phyloP scores from a whole-genome alignment of 2,113 vertebrate genomes.

The Pseudopodoces humilis region DNA sequence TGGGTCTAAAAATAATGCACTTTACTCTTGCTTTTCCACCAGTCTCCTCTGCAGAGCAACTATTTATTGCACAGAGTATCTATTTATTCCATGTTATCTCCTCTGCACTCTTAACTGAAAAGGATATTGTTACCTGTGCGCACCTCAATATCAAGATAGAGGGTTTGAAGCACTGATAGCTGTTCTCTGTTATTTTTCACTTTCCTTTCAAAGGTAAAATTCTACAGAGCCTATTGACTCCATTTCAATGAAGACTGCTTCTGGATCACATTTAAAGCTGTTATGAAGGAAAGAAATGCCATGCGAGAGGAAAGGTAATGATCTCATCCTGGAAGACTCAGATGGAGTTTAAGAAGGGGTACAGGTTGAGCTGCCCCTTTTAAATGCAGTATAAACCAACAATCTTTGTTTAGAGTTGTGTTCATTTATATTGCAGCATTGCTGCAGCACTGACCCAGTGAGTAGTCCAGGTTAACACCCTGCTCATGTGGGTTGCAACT shows the following conservation, averaged over 20 bases:
- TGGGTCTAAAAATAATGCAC: background rate
- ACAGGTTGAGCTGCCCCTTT: background rate
- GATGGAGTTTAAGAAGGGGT: background rate
- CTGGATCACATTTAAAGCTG: background rate
- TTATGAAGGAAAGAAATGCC: background rate
- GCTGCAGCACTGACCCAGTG: background rate
- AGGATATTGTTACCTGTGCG: background rate
- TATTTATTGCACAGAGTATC: background rate
- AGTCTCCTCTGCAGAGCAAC: background rate
- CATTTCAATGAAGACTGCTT: background rate
- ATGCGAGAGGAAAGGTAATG: background rate
- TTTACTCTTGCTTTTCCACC: background rate
- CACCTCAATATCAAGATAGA: background rate
- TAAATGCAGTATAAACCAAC: background rate
- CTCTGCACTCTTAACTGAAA: background rate
- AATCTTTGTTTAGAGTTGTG: background rate
- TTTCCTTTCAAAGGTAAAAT: background rate
- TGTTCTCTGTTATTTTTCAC: background rate
- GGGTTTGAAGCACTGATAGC: background rate
- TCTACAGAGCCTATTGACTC: background rate
- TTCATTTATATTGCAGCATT: background rate
- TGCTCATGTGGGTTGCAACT: background rate
- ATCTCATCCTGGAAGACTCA: background rate
- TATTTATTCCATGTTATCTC: background rate
- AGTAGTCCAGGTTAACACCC: background rate